A percentile compares a stretch with the other conserved stretches of the same genome.
Evolutionary conservation across 2,888 invertebrate genomes (phyloP).

Genomic region (Micropterix aruncella): DNA sequence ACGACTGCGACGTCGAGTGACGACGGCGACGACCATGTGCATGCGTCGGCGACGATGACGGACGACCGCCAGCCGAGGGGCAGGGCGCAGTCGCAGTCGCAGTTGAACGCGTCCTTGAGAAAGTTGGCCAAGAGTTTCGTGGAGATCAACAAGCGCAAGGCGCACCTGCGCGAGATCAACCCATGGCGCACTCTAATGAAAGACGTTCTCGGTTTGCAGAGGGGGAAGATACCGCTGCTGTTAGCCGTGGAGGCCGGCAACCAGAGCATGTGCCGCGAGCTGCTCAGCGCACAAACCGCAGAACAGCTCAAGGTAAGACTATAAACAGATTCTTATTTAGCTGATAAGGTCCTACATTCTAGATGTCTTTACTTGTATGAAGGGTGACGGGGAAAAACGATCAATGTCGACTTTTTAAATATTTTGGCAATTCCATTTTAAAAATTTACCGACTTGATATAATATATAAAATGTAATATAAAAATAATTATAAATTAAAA

Average conservation of each 20-base stretch:
- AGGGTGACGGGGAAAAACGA: too few species aligned
- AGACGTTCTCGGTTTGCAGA: slow-evolving; percentile 51
- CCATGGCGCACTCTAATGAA: slow-evolving; percentile 40
- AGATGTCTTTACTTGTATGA: too few species aligned
- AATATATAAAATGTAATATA: too few species aligned
- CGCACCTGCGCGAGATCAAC: slow-evolving; percentile 27
- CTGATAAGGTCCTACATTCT: too few species aligned
- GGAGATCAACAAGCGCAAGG: slow-evolving; percentile 37
- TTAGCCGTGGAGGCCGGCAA: slow-evolving; percentile 92
- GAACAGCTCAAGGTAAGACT: slow-evolving; percentile 70
- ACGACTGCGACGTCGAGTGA: slow-evolving; percentile 32
- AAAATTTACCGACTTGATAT: too few species aligned
- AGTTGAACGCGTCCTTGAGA: slow-evolving; percentile 17
- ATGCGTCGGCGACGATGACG: slow-evolving; percentile 28
- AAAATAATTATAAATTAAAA: too few species aligned
- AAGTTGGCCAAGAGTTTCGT: slow-evolving; percentile 36
- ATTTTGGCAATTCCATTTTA: too few species aligned
- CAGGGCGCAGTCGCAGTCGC: slow-evolving; percentile 3
- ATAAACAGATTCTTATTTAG: too few species aligned
- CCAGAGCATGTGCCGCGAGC: slow-evolving; percentile 87
- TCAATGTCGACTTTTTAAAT: too few species aligned
- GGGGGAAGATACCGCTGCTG: slow-evolving; percentile 86
- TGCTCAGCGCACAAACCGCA: slow-evolving; percentile 74
- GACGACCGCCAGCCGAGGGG: slow-evolving; percentile 18
- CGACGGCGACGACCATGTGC: slow-evolving; percentile 27